Base-by-base conservation (phyloP, 2,113 vertebrate genomes). In the Brevimyrus niger region DNA sequence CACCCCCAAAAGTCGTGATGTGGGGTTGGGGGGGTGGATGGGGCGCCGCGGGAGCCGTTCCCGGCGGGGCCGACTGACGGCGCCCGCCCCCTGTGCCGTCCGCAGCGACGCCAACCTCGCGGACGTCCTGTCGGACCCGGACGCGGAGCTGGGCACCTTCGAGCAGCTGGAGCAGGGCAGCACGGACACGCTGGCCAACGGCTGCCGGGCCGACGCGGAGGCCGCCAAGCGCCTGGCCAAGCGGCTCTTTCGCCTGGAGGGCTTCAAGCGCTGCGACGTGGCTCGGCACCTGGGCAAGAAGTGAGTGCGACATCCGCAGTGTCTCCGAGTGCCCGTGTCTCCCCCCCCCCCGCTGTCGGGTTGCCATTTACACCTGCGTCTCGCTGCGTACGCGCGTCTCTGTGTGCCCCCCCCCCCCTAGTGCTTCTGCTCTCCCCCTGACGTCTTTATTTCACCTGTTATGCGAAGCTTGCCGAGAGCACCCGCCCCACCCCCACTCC, bases 281-380 rank as follows among this genome's bases (percentile, higher is more conserved):
- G 98, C 98, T 46, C 96, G 98, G 19, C 98, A 99, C 93, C 96
- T 99, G 0, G 97, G 98, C 90, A 99, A 99, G 91, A 99, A 99
- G 98, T 99, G 93, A 95, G 98, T 90, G 17, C 35, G 31, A 0
- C 44, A 11, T 27, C 58, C 58, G 2, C 58, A n/a, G 58, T 11
- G 23, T 10, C 58, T 2, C 58, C 10, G 9, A 27, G n/a, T 0
- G 23, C 1, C 2, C n/a, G 1, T 76, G 13, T 76, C 31, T 31
- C 69, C 19, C 69, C 31, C 69, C 69, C 19, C 69, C 5, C 44
- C 5, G 44, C 44, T 44, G 44, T 44, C 44, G 44, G 44, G 3
- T 4, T 4, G 27, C 23, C 69, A 17, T 61, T 21, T 19, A n/a
- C 23, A 80, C 44, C 87, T 50, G n/a, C 1, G 46, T 11, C 19